phyloP scores from a whole-genome alignment of 2,888 invertebrate genomes.

The Dolomedes plantarius region DNA sequence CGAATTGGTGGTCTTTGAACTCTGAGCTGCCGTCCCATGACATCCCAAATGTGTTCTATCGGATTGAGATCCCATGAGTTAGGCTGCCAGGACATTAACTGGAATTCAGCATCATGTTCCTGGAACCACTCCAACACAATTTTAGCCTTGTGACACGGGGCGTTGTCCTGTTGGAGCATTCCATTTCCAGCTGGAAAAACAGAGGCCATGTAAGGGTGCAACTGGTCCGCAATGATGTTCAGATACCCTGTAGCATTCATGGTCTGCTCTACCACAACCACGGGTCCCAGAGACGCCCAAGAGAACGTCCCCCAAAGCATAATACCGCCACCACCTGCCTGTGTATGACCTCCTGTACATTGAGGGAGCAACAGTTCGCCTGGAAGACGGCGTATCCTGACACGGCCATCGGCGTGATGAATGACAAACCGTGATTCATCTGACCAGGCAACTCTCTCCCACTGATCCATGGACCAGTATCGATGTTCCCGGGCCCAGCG shows the following conservation, averaged over 20 bases:
- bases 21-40: neutral
- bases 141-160: conserved; percentile 3
- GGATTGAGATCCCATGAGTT: conserved; percentile 21
- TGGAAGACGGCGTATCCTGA: no score
- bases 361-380: no score
- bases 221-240: conserved; percentile 24
- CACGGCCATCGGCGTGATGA: no score
- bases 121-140: conserved; percentile 28
- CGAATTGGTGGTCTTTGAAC: neutral
- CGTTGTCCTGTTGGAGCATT: conserved; percentile 18
- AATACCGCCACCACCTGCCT: no score
- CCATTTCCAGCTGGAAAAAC: conserved; percentile 23
- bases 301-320: conserved; percentile 8
- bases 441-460: no score
- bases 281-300: neutral
- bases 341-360: no score
- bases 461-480: neutral
- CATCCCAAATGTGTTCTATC: conserved; percentile 19
- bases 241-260: conserved; percentile 24
- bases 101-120: conserved; percentile 15
- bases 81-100: conserved; percentile 5
- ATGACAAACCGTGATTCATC: no score
- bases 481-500: neutral
- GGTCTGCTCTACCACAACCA: conserved; percentile 24
- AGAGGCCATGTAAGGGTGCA: conserved; percentile 30